Conservation (phyloP, 2,888 invertebrate genomes). For the Thecophora atra region DNA sequence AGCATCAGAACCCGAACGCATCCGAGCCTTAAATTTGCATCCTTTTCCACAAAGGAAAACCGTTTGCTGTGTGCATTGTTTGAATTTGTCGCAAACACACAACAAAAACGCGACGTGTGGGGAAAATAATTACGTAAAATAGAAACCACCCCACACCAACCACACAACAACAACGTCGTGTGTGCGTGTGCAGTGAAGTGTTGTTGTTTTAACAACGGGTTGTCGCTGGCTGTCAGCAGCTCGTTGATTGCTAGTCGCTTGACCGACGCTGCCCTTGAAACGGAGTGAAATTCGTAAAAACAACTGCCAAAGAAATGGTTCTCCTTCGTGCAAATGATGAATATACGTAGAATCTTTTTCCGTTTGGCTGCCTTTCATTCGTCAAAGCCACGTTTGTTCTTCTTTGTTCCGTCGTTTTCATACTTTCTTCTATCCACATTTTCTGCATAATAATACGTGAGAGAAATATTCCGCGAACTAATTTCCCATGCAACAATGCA, state of each 20-base stretch:
- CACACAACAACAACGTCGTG: background rate
- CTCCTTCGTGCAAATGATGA: background rate
- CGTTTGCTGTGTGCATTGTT: background rate
- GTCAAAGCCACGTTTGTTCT: too few species aligned
- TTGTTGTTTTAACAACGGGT: slow-evolving; percentile 47
- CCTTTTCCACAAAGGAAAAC: background rate
- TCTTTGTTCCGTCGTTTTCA: too few species aligned
- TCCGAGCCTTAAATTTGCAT: background rate
- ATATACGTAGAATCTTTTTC: background rate
- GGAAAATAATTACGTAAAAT: background rate
- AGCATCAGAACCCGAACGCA: background rate
- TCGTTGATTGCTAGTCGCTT: slow-evolving; percentile 1
- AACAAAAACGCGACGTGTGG: background rate
- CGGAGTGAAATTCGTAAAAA: background rate
- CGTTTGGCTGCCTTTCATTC: background rate
- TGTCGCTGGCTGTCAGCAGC: background rate
- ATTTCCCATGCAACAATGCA: too few species aligned
- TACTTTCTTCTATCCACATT: too few species aligned
- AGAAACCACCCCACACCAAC: background rate
- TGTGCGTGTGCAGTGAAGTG: slow-evolving; percentile 42
- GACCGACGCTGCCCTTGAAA: background rate
- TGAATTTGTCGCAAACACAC: background rate
- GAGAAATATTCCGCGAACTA: too few species aligned
- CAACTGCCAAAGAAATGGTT: background rate
- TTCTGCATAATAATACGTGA: too few species aligned